Percentiles rank a stretch among this genome's conserved stretches.
These are phyloP conservation scores for Lasioglossum baleicum DNA, from an alignment of 1,140 invertebrate species.

Conservation along the genomic window DNA sequence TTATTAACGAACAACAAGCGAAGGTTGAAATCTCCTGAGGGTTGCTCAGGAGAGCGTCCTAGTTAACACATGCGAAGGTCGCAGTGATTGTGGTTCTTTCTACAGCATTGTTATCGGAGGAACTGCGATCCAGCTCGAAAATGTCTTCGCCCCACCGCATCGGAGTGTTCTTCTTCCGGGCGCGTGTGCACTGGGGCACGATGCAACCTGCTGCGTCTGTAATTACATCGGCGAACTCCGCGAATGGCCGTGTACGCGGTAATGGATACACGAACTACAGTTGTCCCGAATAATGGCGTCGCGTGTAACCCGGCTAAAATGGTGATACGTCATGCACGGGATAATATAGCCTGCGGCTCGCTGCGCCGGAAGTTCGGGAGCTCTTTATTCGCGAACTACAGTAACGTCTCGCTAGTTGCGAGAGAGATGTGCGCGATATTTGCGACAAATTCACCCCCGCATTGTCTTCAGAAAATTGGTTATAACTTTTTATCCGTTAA, in stretches of 20 bases:
- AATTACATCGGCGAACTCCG: conserved; percentile 25
- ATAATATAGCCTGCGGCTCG: conserved; percentile 15
- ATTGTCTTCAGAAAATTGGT: too few relatives aligned
- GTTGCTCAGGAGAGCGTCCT: too few relatives aligned
- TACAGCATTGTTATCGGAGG: neutral
- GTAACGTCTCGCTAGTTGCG: too few relatives aligned
- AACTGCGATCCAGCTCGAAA: neutral
- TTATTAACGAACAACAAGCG: too few relatives aligned
- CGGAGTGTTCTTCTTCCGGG: neutral
- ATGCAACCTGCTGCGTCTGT: conserved; percentile 28
- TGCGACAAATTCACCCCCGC: too few relatives aligned
- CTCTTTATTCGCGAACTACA: too few relatives aligned
- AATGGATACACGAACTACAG: conserved; percentile 51
- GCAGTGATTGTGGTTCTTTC: too few relatives aligned
- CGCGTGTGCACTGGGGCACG: neutral
- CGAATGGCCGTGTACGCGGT: conserved; percentile 48
- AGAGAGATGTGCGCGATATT: too few relatives aligned
- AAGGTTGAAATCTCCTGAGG: too few relatives aligned
- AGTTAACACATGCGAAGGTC: too few relatives aligned
- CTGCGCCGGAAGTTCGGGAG: neutral
- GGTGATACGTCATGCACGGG: conserved; percentile 36
- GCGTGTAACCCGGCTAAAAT: conserved; percentile 43
- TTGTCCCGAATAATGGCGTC: conserved; percentile 51
- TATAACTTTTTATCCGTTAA: too few relatives aligned
- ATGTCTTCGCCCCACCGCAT: too few relatives aligned